A percentile compares a stretch with the other conserved stretches of the same genome.
Conservation (phyloP, 37 sponge, comb jelly and placozoan genomes). For the Hormiphora californensis region DNA sequence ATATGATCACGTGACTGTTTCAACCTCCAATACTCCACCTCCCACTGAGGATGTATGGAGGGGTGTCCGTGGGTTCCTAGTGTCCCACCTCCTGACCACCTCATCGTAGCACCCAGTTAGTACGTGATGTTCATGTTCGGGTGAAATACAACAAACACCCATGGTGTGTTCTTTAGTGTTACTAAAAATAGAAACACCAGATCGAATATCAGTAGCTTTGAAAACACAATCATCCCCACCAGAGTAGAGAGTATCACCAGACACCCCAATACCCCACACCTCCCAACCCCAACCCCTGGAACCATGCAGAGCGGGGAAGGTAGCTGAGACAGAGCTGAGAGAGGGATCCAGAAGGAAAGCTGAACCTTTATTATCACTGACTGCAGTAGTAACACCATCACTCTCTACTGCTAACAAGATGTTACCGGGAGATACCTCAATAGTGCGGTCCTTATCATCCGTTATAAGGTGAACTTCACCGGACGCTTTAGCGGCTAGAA, state of each 20-base stretch:
- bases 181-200: not conserved
- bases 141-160: conserved; percentile 49
- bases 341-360: not conserved
- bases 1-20: not conserved
- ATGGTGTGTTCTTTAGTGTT: conserved; percentile 18
- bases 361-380: not conserved
- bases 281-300: conserved; percentile 10
- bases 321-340: not conserved
- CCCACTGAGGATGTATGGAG: not conserved
- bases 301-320: not conserved
- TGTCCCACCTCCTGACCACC: not conserved
- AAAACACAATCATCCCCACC: conserved; percentile 45
- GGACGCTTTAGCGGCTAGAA: conserved; percentile 6
- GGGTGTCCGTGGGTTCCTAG: not conserved
- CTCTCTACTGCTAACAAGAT: conserved; percentile 1
- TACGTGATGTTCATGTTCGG: not conserved
- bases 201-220: not conserved
- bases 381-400: conserved; percentile 40
- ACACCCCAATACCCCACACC: conserved; percentile 9
- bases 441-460: not conserved
- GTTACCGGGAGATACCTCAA: not conserved
- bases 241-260: not conserved
- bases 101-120: conserved; percentile 40
- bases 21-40: conserved; percentile 47
- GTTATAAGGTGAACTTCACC: not conserved